Percentiles rank a stretch among this genome's conserved stretches.
Conservation (phyloP, 1,140 invertebrate genomes). For the Metopolophium dirhodum region DNA sequence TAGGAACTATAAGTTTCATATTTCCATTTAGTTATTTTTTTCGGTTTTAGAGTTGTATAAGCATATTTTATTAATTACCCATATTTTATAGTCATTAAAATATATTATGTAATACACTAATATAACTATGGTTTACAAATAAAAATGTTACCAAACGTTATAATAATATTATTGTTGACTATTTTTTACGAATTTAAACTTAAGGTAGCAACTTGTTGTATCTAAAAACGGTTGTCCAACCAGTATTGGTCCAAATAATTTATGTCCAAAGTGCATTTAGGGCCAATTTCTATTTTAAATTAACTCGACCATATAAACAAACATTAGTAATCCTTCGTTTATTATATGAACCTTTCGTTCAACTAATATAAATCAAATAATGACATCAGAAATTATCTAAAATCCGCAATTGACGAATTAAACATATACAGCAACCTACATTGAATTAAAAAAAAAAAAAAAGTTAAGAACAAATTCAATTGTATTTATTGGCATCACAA, state of each 20-base stretch:
- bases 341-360: neutral
- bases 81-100: too few relatives aligned
- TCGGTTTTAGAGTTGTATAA: too few relatives aligned
- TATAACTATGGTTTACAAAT: too few relatives aligned
- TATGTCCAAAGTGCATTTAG: neutral
- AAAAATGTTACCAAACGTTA: neutral
- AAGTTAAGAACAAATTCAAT: neutral
- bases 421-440: too few relatives aligned
- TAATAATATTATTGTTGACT: neutral
- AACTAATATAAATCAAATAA: neutral
- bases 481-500: neutral
- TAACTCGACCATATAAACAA: neutral
- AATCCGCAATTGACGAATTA: too few relatives aligned
- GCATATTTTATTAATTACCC: too few relatives aligned
- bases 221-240: neutral
- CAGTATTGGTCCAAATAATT: neutral
- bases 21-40: too few relatives aligned
- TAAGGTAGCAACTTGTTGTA: neutral
- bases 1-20: neutral
- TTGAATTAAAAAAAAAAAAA: too few relatives aligned
- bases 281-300: neutral
- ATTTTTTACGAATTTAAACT: neutral
- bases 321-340: neutral
- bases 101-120: too few relatives aligned
- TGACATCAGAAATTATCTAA: neutral